Conservation (phyloP, 2,797 vertebrate species). For the Sphenodon punctatus region DNA sequence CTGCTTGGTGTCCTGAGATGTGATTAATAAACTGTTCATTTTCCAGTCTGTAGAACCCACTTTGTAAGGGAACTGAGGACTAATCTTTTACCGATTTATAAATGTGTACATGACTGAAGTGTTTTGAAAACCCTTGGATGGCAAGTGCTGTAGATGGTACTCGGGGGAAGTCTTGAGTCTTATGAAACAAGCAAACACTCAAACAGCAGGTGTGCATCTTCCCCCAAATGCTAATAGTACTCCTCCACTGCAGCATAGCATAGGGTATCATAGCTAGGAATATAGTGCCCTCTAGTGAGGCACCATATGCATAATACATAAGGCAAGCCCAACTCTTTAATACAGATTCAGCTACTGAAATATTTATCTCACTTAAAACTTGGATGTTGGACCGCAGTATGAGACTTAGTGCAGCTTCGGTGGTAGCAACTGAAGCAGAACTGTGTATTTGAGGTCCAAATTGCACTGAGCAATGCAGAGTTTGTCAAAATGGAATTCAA, state of each 20-base stretch:
- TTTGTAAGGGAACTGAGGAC: background rate
- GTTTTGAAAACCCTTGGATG: background rate
- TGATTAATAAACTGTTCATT: background rate
- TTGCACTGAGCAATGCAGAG: background rate
- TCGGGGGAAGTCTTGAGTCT: background rate
- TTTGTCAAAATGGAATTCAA: background rate
- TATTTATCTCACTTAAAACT: rapidly evolving
- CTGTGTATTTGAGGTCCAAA: background rate
- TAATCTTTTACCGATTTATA: too few species aligned
- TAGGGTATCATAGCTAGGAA: background rate
- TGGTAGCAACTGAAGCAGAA: background rate
- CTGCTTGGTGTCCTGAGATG: background rate
- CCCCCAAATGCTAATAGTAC: background rate
- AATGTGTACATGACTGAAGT: too few species aligned
- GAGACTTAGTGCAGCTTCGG: background rate
- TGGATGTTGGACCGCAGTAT: background rate
- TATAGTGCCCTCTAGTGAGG: background rate
- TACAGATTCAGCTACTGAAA: background rate
- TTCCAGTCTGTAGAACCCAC: background rate
- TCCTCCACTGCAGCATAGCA: background rate
- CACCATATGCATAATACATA: background rate
- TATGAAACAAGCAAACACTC: background rate
- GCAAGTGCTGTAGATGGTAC: background rate
- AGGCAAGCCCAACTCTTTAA: background rate
- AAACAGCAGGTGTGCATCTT: background rate